phyloP scores from a whole-genome alignment of 2,888 invertebrate species.

The Zeuzera pyrina region DNA sequence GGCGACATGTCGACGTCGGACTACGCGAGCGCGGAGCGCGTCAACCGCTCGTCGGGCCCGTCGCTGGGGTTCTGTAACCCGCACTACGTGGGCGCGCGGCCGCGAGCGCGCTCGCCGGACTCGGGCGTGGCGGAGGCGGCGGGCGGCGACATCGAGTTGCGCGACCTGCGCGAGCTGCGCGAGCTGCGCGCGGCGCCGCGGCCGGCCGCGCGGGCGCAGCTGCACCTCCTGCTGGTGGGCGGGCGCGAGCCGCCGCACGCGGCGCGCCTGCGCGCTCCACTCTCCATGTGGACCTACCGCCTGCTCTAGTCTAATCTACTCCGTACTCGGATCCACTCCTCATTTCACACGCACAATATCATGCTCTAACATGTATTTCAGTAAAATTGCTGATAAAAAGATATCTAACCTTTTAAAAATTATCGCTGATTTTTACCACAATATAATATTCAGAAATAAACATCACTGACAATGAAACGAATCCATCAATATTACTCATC shows the following conservation, averaged over 20 bases:
- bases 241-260: constrained; percentile 86
- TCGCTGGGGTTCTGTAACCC: constrained; percentile 81
- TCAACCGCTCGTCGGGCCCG: constrained; percentile 69
- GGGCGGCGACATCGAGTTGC: constrained; percentile 56
- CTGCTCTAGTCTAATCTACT: too few species aligned
- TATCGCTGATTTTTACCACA: too few species aligned
- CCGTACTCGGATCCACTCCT: too few species aligned
- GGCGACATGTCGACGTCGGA: constrained; percentile 79
- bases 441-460: too few species aligned
- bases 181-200: constrained; percentile 28
- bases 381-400: too few species aligned
- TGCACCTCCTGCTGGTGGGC: constrained; percentile 74
- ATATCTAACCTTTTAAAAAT: too few species aligned
- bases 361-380: too few species aligned
- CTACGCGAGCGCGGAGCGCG: constrained; percentile 82
- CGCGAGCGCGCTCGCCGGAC: constrained; percentile 78
- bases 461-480: too few species aligned
- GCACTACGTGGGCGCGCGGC: constrained; percentile 81
- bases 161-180: constrained; percentile 34
- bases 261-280: constrained; percentile 82
- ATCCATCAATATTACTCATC: too few species aligned
- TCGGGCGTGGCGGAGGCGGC: constrained; percentile 68
- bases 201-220: constrained; percentile 37
- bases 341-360: too few species aligned
- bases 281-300: constrained; percentile 85